These are phyloP conservation scores for Cremastinae sp. DNA, from an alignment of 2,888 invertebrate species.

Conservation along the genomic window DNA sequence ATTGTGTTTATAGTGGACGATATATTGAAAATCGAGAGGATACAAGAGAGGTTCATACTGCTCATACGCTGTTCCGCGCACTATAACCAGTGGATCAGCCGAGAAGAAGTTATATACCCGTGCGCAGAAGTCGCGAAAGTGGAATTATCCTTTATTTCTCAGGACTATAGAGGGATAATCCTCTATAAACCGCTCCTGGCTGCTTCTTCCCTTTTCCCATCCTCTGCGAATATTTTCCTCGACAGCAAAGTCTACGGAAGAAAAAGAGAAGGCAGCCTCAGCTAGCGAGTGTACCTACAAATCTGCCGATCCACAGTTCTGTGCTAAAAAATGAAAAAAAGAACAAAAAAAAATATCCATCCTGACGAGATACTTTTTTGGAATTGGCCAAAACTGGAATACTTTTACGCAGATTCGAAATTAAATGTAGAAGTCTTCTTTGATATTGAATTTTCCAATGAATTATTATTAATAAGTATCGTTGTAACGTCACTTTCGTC, in stretches of 20 bases:
- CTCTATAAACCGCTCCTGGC: slow-evolving; percentile 51
- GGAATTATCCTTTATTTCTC: slow-evolving; percentile 58
- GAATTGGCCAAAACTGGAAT: no score
- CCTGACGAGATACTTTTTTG: no score
- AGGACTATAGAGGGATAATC: slow-evolving; percentile 58
- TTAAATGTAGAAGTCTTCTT: no score
- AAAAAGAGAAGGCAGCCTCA: slow-evolving; percentile 25
- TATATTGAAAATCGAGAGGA: slow-evolving; percentile 27
- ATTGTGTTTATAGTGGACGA: not conserved
- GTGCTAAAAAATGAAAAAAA: slow-evolving; percentile 10
- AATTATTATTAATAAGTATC: no score
- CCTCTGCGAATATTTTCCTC: slow-evolving; percentile 13
- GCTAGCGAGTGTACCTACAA: slow-evolving; percentile 28
- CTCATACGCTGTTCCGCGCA: slow-evolving; percentile 27
- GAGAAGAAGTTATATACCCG: slow-evolving; percentile 32
- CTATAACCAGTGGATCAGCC: slow-evolving; percentile 45
- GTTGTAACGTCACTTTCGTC: no score
- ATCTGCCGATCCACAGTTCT: slow-evolving; percentile 27
- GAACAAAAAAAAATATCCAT: slow-evolving; percentile 6
- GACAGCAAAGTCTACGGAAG: slow-evolving; percentile 19
- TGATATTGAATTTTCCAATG: no score
- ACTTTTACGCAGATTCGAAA: no score
- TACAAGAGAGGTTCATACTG: slow-evolving; percentile 16
- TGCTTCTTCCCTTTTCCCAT: slow-evolving; percentile 3
- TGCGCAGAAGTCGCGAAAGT: slow-evolving; percentile 36